Percentiles rank a stretch among this genome's conserved stretches.
These are phyloP conservation scores for Syrrhaptes paradoxus DNA, from an alignment of 2,113 vertebrate species.

Conservation along the genomic window DNA sequence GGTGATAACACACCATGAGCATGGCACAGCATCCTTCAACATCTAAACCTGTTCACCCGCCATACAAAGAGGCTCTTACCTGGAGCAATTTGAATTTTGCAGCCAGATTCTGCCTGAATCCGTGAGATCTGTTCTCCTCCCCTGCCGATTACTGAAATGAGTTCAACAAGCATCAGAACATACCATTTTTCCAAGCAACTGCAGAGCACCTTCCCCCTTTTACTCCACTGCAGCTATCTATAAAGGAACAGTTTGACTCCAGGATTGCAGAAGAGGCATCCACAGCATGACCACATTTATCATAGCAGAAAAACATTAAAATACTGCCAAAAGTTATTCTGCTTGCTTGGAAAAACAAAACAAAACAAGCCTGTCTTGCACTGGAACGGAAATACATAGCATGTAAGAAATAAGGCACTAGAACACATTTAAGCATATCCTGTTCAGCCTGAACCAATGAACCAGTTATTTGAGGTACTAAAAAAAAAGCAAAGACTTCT, in stretches of 20 bases:
- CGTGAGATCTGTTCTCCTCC: constrained; percentile 98
- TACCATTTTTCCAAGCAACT: background rate
- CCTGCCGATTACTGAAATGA: constrained; percentile 92
- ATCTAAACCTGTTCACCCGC: background rate
- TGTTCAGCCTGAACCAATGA: background rate
- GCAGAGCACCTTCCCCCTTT: background rate
- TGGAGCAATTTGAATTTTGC: constrained; percentile 98
- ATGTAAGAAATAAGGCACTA: background rate
- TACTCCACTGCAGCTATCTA: background rate
- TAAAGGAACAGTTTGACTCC: constrained; percentile 27
- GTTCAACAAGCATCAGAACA: constrained; percentile 66
- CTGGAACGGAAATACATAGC: background rate
- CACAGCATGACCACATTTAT: background rate
- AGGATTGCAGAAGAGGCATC: background rate
- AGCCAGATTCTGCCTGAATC: constrained; percentile 98
- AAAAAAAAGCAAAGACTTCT: background rate
- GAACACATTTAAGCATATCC: background rate
- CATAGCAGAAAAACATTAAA: background rate
- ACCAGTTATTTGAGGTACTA: background rate
- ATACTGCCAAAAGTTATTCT: background rate
- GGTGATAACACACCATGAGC: rapidly evolving
- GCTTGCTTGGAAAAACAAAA: background rate
- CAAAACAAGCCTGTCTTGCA: background rate
- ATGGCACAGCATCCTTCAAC: background rate
- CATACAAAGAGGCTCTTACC: constrained; percentile 75